phyloP scores from a whole-genome alignment of 23 tunicate species.

The Trididemnum clinides region DNA sequence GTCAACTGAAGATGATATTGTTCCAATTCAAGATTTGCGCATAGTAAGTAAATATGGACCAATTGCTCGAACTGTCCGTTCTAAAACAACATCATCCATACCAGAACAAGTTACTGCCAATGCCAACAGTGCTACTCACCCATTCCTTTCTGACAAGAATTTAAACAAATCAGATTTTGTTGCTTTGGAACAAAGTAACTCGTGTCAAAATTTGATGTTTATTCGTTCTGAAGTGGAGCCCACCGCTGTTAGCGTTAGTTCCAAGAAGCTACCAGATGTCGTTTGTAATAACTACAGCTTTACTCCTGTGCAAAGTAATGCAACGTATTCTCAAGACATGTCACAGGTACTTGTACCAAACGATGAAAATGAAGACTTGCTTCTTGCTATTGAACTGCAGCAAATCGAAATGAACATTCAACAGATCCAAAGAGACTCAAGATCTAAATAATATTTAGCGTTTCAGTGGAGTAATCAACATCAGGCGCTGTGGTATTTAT shows the following conservation, averaged over 20 bases:
- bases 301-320: neutral
- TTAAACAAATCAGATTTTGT: slow-evolving; percentile 40
- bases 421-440: slow-evolving; percentile 32
- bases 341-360: neutral
- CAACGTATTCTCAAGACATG: neutral
- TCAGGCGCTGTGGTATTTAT: too few relatives aligned
- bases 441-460: too few relatives aligned
- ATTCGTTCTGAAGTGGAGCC: slow-evolving; percentile 67
- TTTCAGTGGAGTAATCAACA: too few relatives aligned
- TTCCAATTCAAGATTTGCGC: slow-evolving; percentile 69
- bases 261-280: slow-evolving; percentile 23
- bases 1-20: slow-evolving; percentile 70
- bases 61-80: slow-evolving; percentile 78
- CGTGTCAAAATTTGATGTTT: neutral
- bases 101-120: slow-evolving; percentile 77
- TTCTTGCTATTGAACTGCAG: slow-evolving; percentile 84
- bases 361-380: slow-evolving; percentile 61
- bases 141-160: slow-evolving; percentile 40
- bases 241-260: slow-evolving; percentile 4
- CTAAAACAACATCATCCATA: slow-evolving; percentile 64
- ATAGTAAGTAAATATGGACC: slow-evolving; percentile 93
- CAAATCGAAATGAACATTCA: slow-evolving; percentile 86
- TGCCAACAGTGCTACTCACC: slow-evolving; percentile 36
- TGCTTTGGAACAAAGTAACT: neutral
- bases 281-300: slow-evolving; percentile 13